Evolutionary conservation across 2,888 invertebrate species (phyloP), one percentile per base, ranked within the genome.

Genomic region (Aelia acuminata): DNA sequence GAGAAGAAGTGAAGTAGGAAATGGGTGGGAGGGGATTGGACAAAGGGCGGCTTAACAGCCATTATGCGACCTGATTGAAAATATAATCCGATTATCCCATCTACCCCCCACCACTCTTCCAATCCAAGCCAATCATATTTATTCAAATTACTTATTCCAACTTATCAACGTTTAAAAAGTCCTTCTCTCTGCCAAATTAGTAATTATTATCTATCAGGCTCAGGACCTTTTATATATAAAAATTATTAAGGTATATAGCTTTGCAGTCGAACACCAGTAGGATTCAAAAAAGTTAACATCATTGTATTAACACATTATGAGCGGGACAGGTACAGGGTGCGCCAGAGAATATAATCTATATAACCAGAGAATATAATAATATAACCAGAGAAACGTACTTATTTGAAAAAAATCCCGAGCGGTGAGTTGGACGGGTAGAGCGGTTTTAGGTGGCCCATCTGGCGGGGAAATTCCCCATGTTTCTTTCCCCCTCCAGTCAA

Each of bases 11-110:
- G 26, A 57, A 57, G 31, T 57, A 57, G 57, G 31, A 57, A 57
- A 57, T 31, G 13, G 57, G 31, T 13, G 57, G 57, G 13, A 31
- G 13, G 15, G 15, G 31, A 31, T 57, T 57, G 57, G 57, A 57
- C 57, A 57, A 57, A 57, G 57, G 57, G 57, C 57, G 57, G 57
- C 57, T 57, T 57, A 57, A 57, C 57, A 26, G 57, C 57, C 57
- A 57, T 57, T 57, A 57, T 57, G 57, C 57, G 57, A 57, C 57
- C 57, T 57, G 3, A 57, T 57, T 57, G 57, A 57, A 57, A 57
- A 57, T 57, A 57, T 57, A 57, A 57, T 57, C 57, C 57, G 57
- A 57, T 57, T 57, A 57, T 5, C 57, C 57, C 57, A 57, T 5
- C 57, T 57, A 57, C 57, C 57, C 13, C 57, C 4, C 11, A 57